These are phyloP conservation scores for Cololabis saira DNA, from an alignment of 2,113 vertebrate species.

Conservation along the genomic window DNA sequence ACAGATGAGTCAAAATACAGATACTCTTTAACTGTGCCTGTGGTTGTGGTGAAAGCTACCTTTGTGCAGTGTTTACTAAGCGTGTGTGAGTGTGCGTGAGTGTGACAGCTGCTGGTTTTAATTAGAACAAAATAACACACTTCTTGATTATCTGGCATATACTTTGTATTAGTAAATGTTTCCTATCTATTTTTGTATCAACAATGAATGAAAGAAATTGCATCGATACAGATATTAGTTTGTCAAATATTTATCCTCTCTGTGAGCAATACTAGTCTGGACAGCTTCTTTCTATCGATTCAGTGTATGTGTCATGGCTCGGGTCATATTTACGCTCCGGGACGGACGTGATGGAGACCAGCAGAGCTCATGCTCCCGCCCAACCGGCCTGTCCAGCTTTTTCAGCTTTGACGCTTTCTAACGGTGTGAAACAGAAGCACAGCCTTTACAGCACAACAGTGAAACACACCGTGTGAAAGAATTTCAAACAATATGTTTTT, in stretches of 20 bases:
- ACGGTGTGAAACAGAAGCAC: constrained; percentile 69
- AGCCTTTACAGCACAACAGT: constrained; percentile 52
- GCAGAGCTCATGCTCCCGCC: constrained; percentile 40
- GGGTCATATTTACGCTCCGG: constrained; percentile 9
- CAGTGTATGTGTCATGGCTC: constrained; percentile 14
- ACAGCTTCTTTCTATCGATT: constrained; percentile 35
- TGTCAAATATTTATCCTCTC: constrained; percentile 45
- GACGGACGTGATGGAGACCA: constrained; percentile 21
- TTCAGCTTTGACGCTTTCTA: constrained; percentile 64
- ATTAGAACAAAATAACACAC: constrained; percentile 50
- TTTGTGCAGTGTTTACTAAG: constrained; percentile 63
- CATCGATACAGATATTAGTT: constrained; percentile 29
- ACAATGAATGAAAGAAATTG: constrained; percentile 18
- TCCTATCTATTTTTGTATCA: constrained; percentile 81
- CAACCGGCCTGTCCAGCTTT: constrained; percentile 42
- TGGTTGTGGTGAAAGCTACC: constrained; percentile 62
- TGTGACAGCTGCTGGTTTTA: constrained; percentile 58
- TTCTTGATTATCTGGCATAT: constrained; percentile 63
- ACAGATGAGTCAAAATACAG: constrained; percentile 26
- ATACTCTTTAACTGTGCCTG: constrained; percentile 62
- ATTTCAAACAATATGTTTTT: neutral
- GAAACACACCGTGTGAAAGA: constrained; percentile 68
- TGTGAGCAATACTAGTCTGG: constrained; percentile 61
- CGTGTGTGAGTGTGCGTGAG: constrained; percentile 30
- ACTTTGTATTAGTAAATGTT: constrained; percentile 73